Percentiles rank a stretch among this genome's conserved stretches.
These are phyloP conservation scores for Mus spicilegus DNA, from an alignment of 2,113 vertebrate species.

Conservation along the genomic window DNA sequence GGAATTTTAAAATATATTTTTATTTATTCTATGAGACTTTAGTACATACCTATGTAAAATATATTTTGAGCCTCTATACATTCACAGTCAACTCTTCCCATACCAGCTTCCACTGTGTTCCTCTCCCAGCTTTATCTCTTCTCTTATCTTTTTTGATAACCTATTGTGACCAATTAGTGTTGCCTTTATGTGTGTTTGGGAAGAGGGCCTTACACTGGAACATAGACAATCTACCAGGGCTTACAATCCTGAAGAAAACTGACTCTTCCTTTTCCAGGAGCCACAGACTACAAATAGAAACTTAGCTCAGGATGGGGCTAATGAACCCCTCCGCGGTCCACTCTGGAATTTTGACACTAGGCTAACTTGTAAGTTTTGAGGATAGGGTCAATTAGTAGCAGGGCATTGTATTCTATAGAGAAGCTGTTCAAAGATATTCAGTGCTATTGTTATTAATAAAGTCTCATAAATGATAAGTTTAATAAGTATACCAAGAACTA, in stretches of 20 bases:
- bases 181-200: not conserved
- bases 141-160: not conserved
- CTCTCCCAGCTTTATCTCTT: not conserved
- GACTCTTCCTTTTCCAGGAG: not conserved
- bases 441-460: not conserved
- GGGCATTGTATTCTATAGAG: not conserved
- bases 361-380: conserved; percentile 13
- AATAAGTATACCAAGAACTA: not conserved
- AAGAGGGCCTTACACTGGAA: not conserved
- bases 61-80: not conserved
- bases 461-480: not conserved
- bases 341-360: not conserved
- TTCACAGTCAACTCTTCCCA: not conserved
- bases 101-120: not conserved
- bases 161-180: not conserved
- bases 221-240: not conserved
- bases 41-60: no score
- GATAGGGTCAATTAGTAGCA: not conserved
- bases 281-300: no score
- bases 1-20: not conserved
- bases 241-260: not conserved
- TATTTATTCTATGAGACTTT: not conserved
- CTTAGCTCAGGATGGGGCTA: no score
- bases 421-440: not conserved
- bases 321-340: no score